A percentile compares a stretch with the other conserved stretches of the same genome.
These are phyloP conservation scores for Parnassius glacialis DNA, from an alignment of 2,888 invertebrate genomes.

Conservation along the genomic window DNA sequence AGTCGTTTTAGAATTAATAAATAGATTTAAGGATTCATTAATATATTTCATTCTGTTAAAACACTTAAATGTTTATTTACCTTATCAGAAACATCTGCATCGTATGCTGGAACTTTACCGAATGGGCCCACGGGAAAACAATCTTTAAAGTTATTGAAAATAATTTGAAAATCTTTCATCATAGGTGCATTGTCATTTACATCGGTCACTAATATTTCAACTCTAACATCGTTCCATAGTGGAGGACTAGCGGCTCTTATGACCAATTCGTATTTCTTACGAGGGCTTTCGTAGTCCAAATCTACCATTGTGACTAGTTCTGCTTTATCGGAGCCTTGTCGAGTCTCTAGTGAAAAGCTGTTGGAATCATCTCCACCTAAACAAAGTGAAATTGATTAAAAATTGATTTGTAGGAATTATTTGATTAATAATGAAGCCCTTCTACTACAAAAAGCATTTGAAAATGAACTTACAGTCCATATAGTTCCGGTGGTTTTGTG, in stretches of 20 bases:
- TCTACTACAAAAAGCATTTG: constrained; percentile 26
- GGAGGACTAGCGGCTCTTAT: constrained; percentile 96
- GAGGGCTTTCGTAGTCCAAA: constrained; percentile 96
- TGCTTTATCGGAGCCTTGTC: constrained; percentile 91
- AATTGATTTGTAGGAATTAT: not conserved
- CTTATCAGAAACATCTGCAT: constrained; percentile 96
- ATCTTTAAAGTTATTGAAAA: constrained; percentile 97
- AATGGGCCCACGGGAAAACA: constrained; percentile 96
- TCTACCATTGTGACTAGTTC: constrained; percentile 94
- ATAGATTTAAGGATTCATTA: no score
- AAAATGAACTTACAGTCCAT: constrained; percentile 29
- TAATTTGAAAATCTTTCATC: constrained; percentile 94
- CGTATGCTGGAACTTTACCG: constrained; percentile 94
- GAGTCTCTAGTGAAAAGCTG: constrained; percentile 89
- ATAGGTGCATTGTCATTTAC: constrained; percentile 97
- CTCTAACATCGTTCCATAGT: constrained; percentile 91
- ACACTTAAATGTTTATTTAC: constrained; percentile 40
- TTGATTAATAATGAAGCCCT: constrained; percentile 16
- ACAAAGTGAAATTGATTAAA: not conserved
- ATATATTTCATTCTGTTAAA: no score
- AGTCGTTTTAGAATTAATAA: no score
- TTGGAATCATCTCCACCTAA: constrained; percentile 92
- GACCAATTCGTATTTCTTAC: constrained; percentile 93
- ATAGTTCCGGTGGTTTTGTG: constrained; percentile 26
- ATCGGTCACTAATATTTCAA: constrained; percentile 94